Evolutionary conservation across 2,797 vertebrate species (phyloP), one percentile per base, ranked within the genome.

Genomic region (Diceros bicornis): DNA sequence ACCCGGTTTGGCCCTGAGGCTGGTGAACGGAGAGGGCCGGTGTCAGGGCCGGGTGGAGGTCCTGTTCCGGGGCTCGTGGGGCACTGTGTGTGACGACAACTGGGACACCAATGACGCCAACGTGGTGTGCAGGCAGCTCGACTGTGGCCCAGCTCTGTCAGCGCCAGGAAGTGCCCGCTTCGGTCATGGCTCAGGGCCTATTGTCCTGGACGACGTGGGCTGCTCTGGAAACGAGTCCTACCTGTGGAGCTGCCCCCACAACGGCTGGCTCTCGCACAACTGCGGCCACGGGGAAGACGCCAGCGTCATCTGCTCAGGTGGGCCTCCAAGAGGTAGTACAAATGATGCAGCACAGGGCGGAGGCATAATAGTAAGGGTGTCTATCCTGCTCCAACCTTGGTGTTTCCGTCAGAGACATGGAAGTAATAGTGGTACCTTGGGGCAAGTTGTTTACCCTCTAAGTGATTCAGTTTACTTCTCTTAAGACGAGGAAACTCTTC

Each of bases 51-150:
- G 96, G 0, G 94, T 98, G 52, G 98, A 98, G 68, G 21, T 98
- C 52, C 16, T 50, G 2, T 79, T 92, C 57, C 32, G 2, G 21
- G 89, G 86, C 1, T 91, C 50, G 4, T 97, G 95, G 97, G 97
- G 98, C 21, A 97, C 96, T 0, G 97, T 98, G 71, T 98, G 97
- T 64, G 98, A 98, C 0, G 97, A 97, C 52, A 0, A 0, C 6
- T 98, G 98, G 98, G 96, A 97, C 71, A 85, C 20, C 11, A 94
- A 50, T 13, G 50, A 50, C 14, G 50, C 97, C 87, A 87, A 95
- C 0, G 98, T 98, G 68, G 98, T 98, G 4, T 98, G 98, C 97
- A 98, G 97, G 50, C 95, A 98, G 89, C 97, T 98, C 29, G 93
- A 92, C 25, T 98, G 98, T 93, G 98, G 98, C 90, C 96, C 0